Percentiles rank a stretch among this genome's conserved stretches.
Evolutionary conservation across 2,797 vertebrate species (phyloP).

Genomic region (Eleutherodactylus coqui): DNA sequence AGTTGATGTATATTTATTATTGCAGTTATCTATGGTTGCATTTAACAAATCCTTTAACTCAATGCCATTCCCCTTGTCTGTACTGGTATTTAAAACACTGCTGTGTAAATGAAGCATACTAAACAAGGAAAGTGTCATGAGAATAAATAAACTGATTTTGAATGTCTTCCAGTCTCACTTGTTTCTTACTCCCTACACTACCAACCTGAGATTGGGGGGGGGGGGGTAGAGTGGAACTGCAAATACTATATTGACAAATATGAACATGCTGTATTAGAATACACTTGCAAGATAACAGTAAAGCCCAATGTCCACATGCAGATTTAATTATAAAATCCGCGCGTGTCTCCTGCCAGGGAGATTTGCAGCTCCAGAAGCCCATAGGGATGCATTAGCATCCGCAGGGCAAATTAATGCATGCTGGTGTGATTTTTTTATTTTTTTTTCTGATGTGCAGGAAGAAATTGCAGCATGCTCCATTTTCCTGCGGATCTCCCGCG

Average conservation of each 20-base stretch:
- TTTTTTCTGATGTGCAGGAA: too few relatives aligned
- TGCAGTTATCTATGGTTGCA: conserved; percentile 96
- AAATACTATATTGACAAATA: not conserved
- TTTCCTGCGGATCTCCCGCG: too few relatives aligned
- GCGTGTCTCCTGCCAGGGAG: too few relatives aligned
- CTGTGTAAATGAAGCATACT: conserved; percentile 82
- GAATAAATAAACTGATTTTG: conserved; percentile 73
- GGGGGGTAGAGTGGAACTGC: not conserved
- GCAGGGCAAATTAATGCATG: too few relatives aligned
- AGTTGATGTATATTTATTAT: conserved; percentile 96
- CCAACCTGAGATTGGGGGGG: not conserved
- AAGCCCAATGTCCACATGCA: too few relatives aligned
- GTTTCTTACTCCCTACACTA: not conserved
- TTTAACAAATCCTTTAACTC: conserved; percentile 83
- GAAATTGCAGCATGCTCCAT: too few relatives aligned
- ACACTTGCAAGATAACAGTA: too few relatives aligned
- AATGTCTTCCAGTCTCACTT: conserved; percentile 52
- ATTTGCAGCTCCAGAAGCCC: too few relatives aligned
- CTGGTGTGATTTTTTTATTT: too few relatives aligned
- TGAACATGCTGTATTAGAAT: too few relatives aligned
- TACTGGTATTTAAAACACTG: conserved; percentile 81
- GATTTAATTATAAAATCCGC: too few relatives aligned
- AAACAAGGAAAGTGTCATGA: conserved; percentile 82
- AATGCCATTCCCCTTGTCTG: conserved; percentile 83
- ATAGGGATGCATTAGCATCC: too few relatives aligned